phyloP scores from a whole-genome alignment of 2,888 invertebrate species.

The Hirtodrosophila duncani region DNA sequence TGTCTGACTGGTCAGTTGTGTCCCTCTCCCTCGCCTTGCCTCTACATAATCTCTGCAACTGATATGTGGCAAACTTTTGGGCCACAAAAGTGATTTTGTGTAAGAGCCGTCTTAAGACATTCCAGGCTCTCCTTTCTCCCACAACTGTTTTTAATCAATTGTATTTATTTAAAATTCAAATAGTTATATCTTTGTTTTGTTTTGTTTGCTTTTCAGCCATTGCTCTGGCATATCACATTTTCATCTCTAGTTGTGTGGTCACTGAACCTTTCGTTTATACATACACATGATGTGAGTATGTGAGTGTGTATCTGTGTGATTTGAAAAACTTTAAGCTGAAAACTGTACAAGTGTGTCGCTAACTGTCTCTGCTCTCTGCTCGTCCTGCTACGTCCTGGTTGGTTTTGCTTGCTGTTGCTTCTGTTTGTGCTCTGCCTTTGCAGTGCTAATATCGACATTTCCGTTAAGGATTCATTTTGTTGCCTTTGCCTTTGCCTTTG shows the following conservation, averaged over 20 bases:
- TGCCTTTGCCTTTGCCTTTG: constrained; percentile 40
- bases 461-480: constrained; percentile 71
- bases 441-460: constrained; percentile 71
- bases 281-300: too few species aligned
- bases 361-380: constrained; percentile 34
- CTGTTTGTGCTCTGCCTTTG: constrained; percentile 26
- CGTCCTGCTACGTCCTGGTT: not conserved
- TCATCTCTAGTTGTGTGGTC: constrained; percentile 50
- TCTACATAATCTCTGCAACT: too few species aligned
- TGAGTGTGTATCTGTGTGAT: constrained; percentile 22
- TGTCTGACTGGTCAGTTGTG: too few species aligned
- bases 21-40: too few species aligned
- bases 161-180: too few species aligned
- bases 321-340: constrained; percentile 48
- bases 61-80: too few species aligned
- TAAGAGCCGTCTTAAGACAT: too few species aligned
- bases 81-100: too few species aligned
- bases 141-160: too few species aligned
- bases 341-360: constrained; percentile 50
- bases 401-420: constrained; percentile 18
- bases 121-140: too few species aligned
- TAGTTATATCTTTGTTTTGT: too few species aligned
- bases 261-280: constrained; percentile 55
- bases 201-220: too few species aligned
- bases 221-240: constrained; percentile 5